phyloP scores from a whole-genome alignment of 2,113 vertebrate genomes.

The Ceyx margarethae region DNA sequence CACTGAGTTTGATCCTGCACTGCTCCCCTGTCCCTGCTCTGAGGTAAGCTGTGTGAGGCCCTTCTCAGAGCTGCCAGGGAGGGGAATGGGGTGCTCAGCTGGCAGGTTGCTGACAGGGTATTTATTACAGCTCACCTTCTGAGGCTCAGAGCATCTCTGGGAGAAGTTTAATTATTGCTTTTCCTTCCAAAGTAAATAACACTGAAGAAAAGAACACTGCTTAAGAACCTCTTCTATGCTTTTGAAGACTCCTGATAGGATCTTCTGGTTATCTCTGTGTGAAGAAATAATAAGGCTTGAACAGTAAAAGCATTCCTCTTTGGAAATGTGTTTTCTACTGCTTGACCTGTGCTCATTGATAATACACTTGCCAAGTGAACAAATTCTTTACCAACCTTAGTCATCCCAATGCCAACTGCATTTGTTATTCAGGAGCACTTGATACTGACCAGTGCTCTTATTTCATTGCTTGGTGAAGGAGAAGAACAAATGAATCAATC shows the following conservation, averaged over 20 bases:
- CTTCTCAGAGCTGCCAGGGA: neutral
- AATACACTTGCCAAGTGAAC: neutral
- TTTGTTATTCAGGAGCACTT: neutral
- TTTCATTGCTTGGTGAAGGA: neutral
- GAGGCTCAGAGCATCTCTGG: neutral
- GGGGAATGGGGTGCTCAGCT: neutral
- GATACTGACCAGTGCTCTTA: neutral
- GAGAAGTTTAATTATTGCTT: neutral
- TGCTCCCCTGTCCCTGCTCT: rapidly evolving
- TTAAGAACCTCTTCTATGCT: neutral
- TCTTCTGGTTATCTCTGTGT: neutral
- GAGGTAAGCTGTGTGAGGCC: neutral
- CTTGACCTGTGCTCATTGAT: conserved; percentile 11
- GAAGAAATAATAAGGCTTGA: conserved; percentile 49
- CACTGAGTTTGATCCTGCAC: rapidly evolving
- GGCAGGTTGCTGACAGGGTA: neutral
- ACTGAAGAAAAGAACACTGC: neutral
- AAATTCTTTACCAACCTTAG: neutral
- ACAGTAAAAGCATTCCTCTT: conserved; percentile 45
- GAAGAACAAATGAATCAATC: neutral
- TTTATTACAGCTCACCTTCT: neutral
- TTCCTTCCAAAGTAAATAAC: conserved; percentile 21
- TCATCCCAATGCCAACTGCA: neutral
- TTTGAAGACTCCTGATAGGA: neutral
- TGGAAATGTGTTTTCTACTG: conserved; percentile 24